Base-by-base conservation (phyloP, 2,888 invertebrate genomes). In the Choreutis nemorana region DNA sequence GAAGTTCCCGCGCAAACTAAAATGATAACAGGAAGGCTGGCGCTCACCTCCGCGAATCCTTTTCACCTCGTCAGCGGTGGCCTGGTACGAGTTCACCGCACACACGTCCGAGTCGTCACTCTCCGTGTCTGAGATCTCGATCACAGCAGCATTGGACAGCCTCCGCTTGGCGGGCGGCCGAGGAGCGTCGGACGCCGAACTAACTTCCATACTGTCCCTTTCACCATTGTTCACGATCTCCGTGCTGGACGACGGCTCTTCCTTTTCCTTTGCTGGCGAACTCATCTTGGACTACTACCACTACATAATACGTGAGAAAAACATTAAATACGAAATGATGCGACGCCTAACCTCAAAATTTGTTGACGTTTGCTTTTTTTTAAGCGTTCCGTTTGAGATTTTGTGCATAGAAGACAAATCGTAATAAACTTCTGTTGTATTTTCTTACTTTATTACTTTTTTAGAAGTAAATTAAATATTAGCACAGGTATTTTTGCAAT, bases 71-170 rank as follows among this genome's bases (percentile, higher is more conserved):
- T 78, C 77, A 1, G 77, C 71, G 11, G 77, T 51, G 15, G 80
- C 80, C 44, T 77, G 78, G 49, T 80, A 80, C 1, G 77, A 68
- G 32, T 64, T 72, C 7, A 80, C 77, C 3, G 79, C 78, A 35
- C 79, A 80, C n/a, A 80, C 59, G 30, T 78, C 78, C n/a, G 79
- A 79, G 34, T 78, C 79, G 28, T 78, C 78, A 32, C 70, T 78
- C 8, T 79, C 79, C 1, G 78, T 72, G 37, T 79, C 78, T 7
- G 77, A 75, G 28, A 79, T 79, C 44, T 75, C 75, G 28, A 79
- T 78, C 9, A 79, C 73, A 8, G 71, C 32, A 34, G 40, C 51
- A 14, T 14, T 12, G 7, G 61, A 51, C 22, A 60, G 44, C 31
- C 55, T 64, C 34, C 73, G 71, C 56, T 72, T 72, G 53, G 70